Evolutionary conservation across 2,113 vertebrate species (phyloP).

Genomic region (Antechinus stuartii): DNA sequence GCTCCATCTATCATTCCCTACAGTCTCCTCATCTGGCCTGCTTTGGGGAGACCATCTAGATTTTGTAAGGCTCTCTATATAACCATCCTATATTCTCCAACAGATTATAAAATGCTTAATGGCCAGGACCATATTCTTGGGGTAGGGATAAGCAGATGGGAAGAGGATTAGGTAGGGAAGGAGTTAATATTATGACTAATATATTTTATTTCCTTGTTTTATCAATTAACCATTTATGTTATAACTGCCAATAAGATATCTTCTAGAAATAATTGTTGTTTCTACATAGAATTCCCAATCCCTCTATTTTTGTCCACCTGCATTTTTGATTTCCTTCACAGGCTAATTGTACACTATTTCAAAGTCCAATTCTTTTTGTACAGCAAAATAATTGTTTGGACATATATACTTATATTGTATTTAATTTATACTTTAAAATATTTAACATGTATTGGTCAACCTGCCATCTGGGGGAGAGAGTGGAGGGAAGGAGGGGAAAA

Average conservation of each 20-base stretch:
- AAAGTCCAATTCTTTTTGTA: no score
- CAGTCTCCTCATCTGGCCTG: neutral
- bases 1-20: neutral
- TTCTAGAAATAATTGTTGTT: neutral
- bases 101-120: neutral
- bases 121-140: neutral
- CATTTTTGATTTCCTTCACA: no score
- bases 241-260: neutral
- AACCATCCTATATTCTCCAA: neutral
- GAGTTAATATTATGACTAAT: neutral
- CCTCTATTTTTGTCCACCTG: no score
- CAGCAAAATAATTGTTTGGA: no score
- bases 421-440: no score
- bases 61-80: neutral
- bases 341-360: no score
- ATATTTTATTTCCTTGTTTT: neutral
- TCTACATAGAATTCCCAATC: no score
- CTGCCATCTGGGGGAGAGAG: no score
- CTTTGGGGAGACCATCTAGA: neutral
- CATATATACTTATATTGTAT: no score
- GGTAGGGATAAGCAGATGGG: neutral
- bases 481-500: no score
- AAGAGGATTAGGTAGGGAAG: neutral
- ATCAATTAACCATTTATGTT: neutral
- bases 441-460: no score